Percentiles rank a stretch among this genome's conserved stretches.
Evolutionary conservation across 2,113 vertebrate genomes (phyloP).

Genomic region (Tiliqua scincoides): DNA sequence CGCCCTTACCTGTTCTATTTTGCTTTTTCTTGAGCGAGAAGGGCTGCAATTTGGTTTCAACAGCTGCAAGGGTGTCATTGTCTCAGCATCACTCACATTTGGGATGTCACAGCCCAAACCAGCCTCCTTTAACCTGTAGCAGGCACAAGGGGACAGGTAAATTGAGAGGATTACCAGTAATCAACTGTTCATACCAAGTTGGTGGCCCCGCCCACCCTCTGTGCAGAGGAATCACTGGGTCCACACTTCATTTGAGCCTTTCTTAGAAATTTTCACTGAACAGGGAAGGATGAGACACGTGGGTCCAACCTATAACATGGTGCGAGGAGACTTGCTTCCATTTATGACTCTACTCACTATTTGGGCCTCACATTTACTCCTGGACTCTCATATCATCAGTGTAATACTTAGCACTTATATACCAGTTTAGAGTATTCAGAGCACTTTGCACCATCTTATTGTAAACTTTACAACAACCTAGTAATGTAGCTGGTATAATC

Average conservation of each 20-base stretch:
- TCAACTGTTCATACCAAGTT: background rate
- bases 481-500: too few species aligned
- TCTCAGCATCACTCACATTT: background rate
- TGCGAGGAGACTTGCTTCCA: background rate
- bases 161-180: background rate
- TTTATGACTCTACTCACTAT: background rate
- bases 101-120: accelerated
- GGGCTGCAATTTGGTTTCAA: background rate
- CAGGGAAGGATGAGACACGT: background rate
- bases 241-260: background rate
- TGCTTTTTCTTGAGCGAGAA: background rate
- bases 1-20: background rate
- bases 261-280: background rate
- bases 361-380: background rate
- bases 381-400: background rate
- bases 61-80: background rate
- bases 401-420: background rate
- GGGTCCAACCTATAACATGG: background rate
- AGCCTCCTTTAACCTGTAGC: slow-evolving; percentile 7
- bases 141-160: background rate
- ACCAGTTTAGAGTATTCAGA: background rate
- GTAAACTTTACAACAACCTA: background rate
- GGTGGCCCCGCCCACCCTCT: background rate
- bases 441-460: background rate
- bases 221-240: background rate